Evolutionary conservation across 2,888 invertebrate species (phyloP), one percentile per base, ranked within the genome.

Genomic region (Seira musarum): DNA sequence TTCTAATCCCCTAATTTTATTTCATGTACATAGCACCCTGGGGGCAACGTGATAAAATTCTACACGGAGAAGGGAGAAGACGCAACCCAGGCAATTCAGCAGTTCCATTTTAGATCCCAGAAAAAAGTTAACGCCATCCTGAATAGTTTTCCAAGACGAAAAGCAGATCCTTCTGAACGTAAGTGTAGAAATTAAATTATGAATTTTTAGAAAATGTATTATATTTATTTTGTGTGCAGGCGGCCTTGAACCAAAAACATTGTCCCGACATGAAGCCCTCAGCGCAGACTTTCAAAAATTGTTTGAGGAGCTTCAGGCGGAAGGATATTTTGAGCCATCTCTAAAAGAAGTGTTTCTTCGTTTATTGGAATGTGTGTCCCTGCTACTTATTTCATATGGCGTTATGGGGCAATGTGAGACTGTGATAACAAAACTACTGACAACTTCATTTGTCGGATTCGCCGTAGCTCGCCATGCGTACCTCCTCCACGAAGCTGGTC

Each of bases 401-500:
- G 10, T 64, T 17, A 1, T 30, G 10, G 5, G 24, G 6, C 3
- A 30, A 21, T 3, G 3, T 10, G 61, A 61, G 15, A 15, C 3
- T 53, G 15, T 8, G 2, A 3, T 15, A 17, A 53, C 13, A 8
- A 2, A 10, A 10, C 19, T 61, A 61, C 6, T 46, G 46, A 13
- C 46, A 46, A 46, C 6, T 10, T 61, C 19, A 13, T 61, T 61
- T 13, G 15, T 64, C 25, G 64, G 64, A 15, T 64, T 64, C 15
- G 64, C 30, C 15, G 5, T 64, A 30, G 5, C 30, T 1, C 2
- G 64, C 2, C 25, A 2, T 3, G 64, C 70, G 1, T 77, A 70
- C 70, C 24, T 77, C 19, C 69, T 64, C 19, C 77, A 77, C 21
- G 77, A 77, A 65, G 69, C 53, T 15, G 77, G 77, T 13, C 77